phyloP scores from a whole-genome alignment of 1,140 invertebrate species.

The Diorhabda carinulata region DNA sequence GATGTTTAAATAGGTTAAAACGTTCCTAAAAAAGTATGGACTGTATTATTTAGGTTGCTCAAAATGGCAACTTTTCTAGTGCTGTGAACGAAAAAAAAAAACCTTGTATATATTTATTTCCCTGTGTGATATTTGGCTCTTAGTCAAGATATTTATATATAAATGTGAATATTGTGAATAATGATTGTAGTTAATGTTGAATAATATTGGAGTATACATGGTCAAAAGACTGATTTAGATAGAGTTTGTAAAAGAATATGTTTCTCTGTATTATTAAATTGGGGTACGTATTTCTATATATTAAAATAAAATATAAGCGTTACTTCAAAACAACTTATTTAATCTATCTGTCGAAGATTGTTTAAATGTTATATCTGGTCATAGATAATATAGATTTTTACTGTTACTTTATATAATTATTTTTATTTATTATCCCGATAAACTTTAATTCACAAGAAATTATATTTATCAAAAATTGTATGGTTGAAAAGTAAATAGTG shows the following conservation, averaged over 20 bases:
- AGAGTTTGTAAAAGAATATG: slow-evolving; percentile 11
- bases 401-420: not conserved
- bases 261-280: not conserved
- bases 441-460: not conserved
- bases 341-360: not conserved
- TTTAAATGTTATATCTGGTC: slow-evolving; percentile 1
- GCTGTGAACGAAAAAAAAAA: slow-evolving; percentile 26
- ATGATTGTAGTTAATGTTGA: slow-evolving; percentile 13
- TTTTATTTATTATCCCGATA: not conserved
- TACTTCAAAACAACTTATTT: not conserved
- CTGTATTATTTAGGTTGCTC: slow-evolving; percentile 11
- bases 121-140: slow-evolving; percentile 31
- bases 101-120: slow-evolving; percentile 27
- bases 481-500: no score
- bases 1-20: slow-evolving; percentile 65
- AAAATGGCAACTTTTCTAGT: slow-evolving; percentile 18
- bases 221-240: slow-evolving; percentile 37
- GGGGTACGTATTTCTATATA: slow-evolving; percentile 13
- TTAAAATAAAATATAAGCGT: not conserved
- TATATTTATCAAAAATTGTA: no score
- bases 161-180: slow-evolving; percentile 28
- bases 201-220: slow-evolving; percentile 34
- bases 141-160: slow-evolving; percentile 19
- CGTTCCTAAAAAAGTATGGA: not conserved
- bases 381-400: slow-evolving; percentile 3